phyloP scores from a whole-genome alignment of 2,888 invertebrate genomes.

The Ormyrus thymus region DNA sequence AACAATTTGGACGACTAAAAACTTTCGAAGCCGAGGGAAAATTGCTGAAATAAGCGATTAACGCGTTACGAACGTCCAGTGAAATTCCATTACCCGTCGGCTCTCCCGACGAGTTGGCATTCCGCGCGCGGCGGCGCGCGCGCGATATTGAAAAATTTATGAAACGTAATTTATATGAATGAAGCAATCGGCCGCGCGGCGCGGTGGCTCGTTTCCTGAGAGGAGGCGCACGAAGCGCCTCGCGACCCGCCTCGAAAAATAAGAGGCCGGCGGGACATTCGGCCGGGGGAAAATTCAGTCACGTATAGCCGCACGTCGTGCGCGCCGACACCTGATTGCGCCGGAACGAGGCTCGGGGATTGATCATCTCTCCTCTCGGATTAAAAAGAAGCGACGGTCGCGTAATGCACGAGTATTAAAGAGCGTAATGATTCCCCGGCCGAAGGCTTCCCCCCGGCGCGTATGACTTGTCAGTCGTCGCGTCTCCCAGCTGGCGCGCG shows the following conservation, averaged over 20 bases:
- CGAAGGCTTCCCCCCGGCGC: neutral
- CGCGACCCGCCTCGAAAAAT: conserved; percentile 12
- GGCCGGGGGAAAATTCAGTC: conserved; percentile 28
- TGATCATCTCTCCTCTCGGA: conserved; percentile 13
- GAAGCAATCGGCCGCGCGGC: conserved; percentile 17
- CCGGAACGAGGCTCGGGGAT: conserved; percentile 31
- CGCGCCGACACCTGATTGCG: conserved; percentile 41
- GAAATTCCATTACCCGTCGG: conserved; percentile 31
- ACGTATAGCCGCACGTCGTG: conserved; percentile 26
- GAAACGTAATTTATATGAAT: conserved; percentile 42
- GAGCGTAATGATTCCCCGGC: conserved; percentile 36
- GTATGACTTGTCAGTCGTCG: conserved; percentile 18
- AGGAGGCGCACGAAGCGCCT: conserved; percentile 12
- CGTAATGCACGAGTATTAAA: conserved; percentile 28
- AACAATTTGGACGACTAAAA: too few species aligned
- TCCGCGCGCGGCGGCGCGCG: neutral
- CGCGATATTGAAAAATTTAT: conserved; percentile 36
- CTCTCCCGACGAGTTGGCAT: neutral
- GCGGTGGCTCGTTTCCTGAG: conserved; percentile 3
- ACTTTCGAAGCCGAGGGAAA: neutral
- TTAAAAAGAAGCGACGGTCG: conserved; percentile 36
- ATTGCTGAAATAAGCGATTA: neutral
- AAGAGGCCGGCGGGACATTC: neutral
- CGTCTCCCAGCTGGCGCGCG: conserved; percentile 28
- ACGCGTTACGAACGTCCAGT: neutral